These are phyloP conservation scores for Brachypteracias leptosomus DNA, from an alignment of 2,113 vertebrate genomes.

Conservation along the genomic window DNA sequence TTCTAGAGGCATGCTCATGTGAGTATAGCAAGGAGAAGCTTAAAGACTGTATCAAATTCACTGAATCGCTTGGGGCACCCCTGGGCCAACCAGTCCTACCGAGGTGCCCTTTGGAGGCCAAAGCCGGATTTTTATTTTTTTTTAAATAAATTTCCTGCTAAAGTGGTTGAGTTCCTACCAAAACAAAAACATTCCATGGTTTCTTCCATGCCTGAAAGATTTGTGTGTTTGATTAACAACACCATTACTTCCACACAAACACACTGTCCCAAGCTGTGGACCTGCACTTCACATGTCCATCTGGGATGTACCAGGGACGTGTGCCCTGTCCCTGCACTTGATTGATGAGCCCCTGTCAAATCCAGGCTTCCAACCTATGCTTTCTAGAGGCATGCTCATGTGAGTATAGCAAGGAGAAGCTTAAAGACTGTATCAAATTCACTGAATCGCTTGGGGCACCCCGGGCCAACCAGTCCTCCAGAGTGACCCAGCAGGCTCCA, in stretches of 20 bases:
- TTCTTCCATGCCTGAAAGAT: not conserved
- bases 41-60: not conserved
- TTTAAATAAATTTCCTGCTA: not conserved
- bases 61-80: too few species aligned
- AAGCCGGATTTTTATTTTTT: not conserved
- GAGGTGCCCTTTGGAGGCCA: not conserved
- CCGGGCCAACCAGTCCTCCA: not conserved
- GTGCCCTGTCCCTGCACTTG: fast-evolving
- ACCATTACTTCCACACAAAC: not conserved
- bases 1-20: not conserved
- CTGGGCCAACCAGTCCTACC: not conserved
- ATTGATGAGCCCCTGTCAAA: not conserved
- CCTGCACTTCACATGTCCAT: not conserved
- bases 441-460: too few species aligned
- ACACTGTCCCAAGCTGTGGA: not conserved
- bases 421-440: not conserved
- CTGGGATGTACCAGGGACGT: not conserved
- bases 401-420: not conserved
- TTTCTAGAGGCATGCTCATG: not conserved
- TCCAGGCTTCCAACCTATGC: not conserved
- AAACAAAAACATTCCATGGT: not conserved
- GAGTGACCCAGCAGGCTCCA: not conserved
- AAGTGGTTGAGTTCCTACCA: not conserved
- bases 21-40: not conserved
- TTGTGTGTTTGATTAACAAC: not conserved